Evolutionary conservation across 2,113 vertebrate genomes (phyloP), one percentile per base, ranked within the genome.

Genomic region (Corythaixoides concolor): DNA sequence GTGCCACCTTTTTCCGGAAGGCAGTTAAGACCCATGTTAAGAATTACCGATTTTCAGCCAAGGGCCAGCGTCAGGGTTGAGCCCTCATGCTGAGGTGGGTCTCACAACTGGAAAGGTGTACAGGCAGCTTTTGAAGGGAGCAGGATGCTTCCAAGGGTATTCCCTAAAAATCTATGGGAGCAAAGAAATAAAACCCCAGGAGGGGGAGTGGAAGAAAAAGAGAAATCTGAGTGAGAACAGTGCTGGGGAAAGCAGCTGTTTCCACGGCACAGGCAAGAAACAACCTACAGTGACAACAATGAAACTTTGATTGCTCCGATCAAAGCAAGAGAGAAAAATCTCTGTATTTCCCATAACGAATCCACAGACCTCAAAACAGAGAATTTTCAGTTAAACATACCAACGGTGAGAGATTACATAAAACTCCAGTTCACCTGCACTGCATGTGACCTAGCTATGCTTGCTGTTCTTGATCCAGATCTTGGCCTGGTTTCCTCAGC

Each of bases 1-100:
- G 15, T 1, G 14, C 37, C 28, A 64, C 37, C 41, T 50, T 45
- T 4, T 7, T 15, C 28, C 3, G 1, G 15, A 32, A 16, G 12
- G 69, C 1, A 1, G 22, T 1, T 45, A 37, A 15, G 20, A 43
- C 12, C 26, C 2, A 0, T 1, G 30, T 2, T 2, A 27, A 26
- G 28, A 0, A 0, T 33, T 33, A 47, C 3, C 16, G 39, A 15
- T 8, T 41, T 84, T 19, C 50, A 56, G 13, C 9, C 27, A 21
- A 52, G 21, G 35, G 24, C 11, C 5, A 2, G 28, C 2, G 3
- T 22, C 13, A 10, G 85, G 28, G 35, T 56, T 1, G 0, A 37
- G n/a, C 15, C 47, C 41, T 75, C 9, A 16, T 28, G 28, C 77
- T 52, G 22, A 75, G 22, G 8, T 6, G 13, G 15, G 23, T 33